A percentile compares a stretch with the other conserved stretches of the same genome.
Conservation (phyloP, 1,140 invertebrate species). For the Drosophila trapezifrons region DNA sequence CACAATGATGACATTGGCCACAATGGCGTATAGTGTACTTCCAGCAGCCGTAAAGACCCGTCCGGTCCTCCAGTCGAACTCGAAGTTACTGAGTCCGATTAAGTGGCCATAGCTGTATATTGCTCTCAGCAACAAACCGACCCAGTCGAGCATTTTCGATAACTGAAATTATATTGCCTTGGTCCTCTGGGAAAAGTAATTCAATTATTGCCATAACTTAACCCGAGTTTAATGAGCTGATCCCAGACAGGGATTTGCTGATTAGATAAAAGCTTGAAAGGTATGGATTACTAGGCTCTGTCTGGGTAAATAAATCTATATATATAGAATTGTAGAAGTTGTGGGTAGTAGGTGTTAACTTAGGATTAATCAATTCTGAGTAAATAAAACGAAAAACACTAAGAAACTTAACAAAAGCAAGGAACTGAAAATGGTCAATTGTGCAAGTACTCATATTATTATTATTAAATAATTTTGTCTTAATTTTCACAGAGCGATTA, state of each 20-base stretch:
- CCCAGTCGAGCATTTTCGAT: slow-evolving; percentile 17
- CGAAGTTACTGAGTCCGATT: slow-evolving; percentile 37
- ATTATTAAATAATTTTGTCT: background rate
- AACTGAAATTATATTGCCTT: slow-evolving; percentile 7
- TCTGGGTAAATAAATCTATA: too few species aligned
- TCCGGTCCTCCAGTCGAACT: slow-evolving; percentile 20
- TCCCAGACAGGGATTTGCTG: background rate
- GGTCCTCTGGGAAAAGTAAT: background rate
- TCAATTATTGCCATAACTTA: background rate
- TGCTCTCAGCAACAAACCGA: background rate
- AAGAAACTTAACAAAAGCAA: too few species aligned
- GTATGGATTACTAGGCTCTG: too few species aligned
- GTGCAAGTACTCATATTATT: too few species aligned
- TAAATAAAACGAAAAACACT: too few species aligned
- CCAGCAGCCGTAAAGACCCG: background rate
- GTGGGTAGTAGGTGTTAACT: too few species aligned
- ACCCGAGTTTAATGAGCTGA: background rate
- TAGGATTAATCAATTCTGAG: too few species aligned
- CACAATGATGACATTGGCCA: background rate
- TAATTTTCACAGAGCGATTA: background rate
- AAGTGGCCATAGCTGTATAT: slow-evolving; percentile 21
- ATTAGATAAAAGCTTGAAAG: slow-evolving; percentile 4
- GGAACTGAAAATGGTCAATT: too few species aligned
- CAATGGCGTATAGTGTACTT: slow-evolving; percentile 20
- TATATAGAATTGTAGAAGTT: too few species aligned